These are phyloP conservation scores for Ciconia maguari DNA, from an alignment of 2,113 vertebrate species.

Conservation along the genomic window DNA sequence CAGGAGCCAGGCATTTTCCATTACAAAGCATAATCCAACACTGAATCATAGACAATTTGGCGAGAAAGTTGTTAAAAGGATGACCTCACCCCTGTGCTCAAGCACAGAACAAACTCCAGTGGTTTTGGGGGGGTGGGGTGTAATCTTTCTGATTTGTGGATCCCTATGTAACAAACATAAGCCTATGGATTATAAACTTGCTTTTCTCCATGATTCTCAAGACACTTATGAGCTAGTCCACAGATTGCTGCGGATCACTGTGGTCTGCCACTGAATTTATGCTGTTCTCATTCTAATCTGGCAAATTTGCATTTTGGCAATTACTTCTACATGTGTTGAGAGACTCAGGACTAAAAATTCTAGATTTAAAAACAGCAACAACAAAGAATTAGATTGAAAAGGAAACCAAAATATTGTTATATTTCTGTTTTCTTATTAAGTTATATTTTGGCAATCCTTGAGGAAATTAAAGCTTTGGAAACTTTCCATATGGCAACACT, in stretches of 20 bases:
- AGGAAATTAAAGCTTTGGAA: constrained; percentile 50
- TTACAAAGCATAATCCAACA: neutral
- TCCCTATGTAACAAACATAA: neutral
- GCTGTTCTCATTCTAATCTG: neutral
- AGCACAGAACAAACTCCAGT: neutral
- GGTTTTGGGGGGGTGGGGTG: neutral
- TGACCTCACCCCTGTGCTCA: neutral
- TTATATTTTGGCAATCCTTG: constrained; percentile 39
- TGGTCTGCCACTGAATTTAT: neutral
- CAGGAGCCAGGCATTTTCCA: neutral
- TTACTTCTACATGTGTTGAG: constrained; percentile 1
- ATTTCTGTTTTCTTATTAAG: constrained; percentile 58
- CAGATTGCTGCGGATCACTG: neutral
- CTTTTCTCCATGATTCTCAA: neutral
- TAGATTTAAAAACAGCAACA: constrained; percentile 7
- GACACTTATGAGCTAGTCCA: neutral
- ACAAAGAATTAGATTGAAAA: constrained; percentile 25
- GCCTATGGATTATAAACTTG: neutral
- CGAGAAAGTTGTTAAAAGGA: neutral
- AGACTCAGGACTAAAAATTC: neutral
- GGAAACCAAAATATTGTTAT: constrained; percentile 35
- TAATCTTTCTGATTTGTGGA: neutral
- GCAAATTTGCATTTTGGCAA: constrained; percentile 30
- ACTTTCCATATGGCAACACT: constrained; percentile 13
- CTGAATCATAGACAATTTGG: neutral